phyloP scores from a whole-genome alignment of 1,140 invertebrate genomes.

The Eriosoma lanigerum region DNA sequence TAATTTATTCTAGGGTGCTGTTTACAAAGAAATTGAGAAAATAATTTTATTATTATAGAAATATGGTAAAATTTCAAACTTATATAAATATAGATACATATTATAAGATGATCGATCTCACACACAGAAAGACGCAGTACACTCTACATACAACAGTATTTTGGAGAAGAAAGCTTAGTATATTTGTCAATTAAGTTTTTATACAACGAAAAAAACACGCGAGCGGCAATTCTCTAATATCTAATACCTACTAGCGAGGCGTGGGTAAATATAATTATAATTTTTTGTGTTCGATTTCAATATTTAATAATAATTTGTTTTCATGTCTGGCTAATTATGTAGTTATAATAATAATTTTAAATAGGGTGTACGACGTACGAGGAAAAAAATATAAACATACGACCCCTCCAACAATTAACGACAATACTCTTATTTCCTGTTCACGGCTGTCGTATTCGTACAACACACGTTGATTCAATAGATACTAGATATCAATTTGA shows the following conservation, averaged over 20 bases:
- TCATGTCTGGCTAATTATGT: not conserved
- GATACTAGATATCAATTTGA: not conserved
- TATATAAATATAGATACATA: too few species aligned
- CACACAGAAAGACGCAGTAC: too few species aligned
- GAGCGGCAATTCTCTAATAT: too few species aligned
- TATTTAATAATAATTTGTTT: conserved; percentile 8
- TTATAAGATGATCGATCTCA: not conserved
- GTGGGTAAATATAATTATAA: too few species aligned
- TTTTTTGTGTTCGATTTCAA: not conserved
- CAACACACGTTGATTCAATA: too few species aligned
- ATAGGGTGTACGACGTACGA: not conserved
- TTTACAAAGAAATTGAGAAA: not conserved
- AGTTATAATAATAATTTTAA: not conserved
- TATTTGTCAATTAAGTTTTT: too few species aligned
- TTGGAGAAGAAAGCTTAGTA: too few species aligned
- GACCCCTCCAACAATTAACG: conserved; percentile 27
- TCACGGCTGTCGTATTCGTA: too few species aligned
- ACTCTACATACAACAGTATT: too few species aligned
- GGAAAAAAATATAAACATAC: not conserved
- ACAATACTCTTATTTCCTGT: conserved; percentile 7
- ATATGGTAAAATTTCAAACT: too few species aligned
- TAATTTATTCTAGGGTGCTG: not conserved
- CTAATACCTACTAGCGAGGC: too few species aligned
- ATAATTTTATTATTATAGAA: too few species aligned
- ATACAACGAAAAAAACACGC: not conserved